Evolutionary conservation across 2,888 invertebrate genomes (phyloP), one percentile per base, ranked within the genome.

Genomic region (Pelosia muscerda): DNA sequence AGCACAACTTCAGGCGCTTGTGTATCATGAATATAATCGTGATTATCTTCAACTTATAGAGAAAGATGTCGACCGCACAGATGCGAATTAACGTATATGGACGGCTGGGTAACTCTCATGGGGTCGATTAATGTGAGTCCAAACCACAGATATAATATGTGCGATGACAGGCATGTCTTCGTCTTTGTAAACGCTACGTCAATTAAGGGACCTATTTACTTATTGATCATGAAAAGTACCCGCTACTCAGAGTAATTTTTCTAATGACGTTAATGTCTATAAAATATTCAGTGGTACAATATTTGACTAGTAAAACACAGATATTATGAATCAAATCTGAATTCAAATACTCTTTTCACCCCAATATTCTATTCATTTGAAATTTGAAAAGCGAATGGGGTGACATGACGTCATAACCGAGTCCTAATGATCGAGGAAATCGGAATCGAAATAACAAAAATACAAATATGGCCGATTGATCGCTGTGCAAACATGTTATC

Each of bases 401-500:
- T 64, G 66, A 68, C 49, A 68, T 49, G 60, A 19, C 56, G 59
- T 69, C 42, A 68, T 64, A 63, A 69, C 59, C 54, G 63, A 60
- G 56, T 42, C 63, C 55, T 65, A 68, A 64, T 60, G 63, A 64
- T 65, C 71, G 67, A 49, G 55, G 63, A 64, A 56, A 64, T 69
- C 19, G 58, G n/a, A 60, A 55, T 31, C 38, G 42, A 38, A 38
- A 38, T 28, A 54, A 65, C 72, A 73, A 71, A 71, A 70, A 71
- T 66, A 70, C 73, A 71, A 66, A 71, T 69, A 74, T 77, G 73
- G 75, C 72, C 75, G 75, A 75, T 75, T 78, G 82, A 82, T 77
- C 82, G 79, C 78, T 82, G 79, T 55, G 75, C 77, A 82, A 85
- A 85, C 83, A 83, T 81, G 84, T 81, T 77, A 78, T 80, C 82